Percentiles rank a stretch among this genome's conserved stretches.
These are phyloP conservation scores for Zaprionus obscuricornis DNA, from an alignment of 2,888 invertebrate genomes.

Conservation along the genomic window DNA sequence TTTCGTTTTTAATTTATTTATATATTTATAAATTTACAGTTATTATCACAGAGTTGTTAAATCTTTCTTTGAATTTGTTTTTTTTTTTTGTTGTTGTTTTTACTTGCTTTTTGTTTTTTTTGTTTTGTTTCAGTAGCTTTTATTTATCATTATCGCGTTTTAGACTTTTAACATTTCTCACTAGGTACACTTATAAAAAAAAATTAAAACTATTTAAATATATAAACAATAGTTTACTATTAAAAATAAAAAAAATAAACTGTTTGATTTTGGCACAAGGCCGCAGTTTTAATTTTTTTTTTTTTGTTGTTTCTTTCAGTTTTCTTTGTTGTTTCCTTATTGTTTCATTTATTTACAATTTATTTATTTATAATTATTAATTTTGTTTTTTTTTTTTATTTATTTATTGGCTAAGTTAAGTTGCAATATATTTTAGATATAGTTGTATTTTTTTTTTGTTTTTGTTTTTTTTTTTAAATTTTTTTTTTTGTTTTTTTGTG, in stretches of 20 bases:
- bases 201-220: conserved; percentile 73
- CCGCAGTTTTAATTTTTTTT: conserved; percentile 53
- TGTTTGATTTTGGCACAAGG: conserved; percentile 62
- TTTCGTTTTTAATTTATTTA: conserved; percentile 60
- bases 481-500: conserved; percentile 50
- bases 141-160: conserved; percentile 68
- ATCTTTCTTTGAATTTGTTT: conserved; percentile 84
- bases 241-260: conserved; percentile 59
- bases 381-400: conserved; percentile 12
- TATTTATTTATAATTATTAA: conserved; percentile 56
- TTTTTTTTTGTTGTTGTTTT: conserved; percentile 55
- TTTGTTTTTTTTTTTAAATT: conserved; percentile 16
- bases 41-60: conserved; percentile 84
- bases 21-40: conserved; percentile 83
- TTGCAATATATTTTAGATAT: conserved; percentile 36
- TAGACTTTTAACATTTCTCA: conserved; percentile 82
- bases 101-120: conserved; percentile 58
- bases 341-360: conserved; percentile 35
- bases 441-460: conserved; percentile 6
- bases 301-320: conserved; percentile 19
- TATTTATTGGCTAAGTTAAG: conserved; percentile 71
- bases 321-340: conserved; percentile 25
- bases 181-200: conserved; percentile 81
- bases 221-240: conserved; percentile 63
- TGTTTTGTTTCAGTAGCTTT: conserved; percentile 77